A percentile compares a stretch with the other conserved stretches of the same genome.
Evolutionary conservation across 2,888 invertebrate genomes (phyloP).

Genomic region (Oxycera nigricornis): DNA sequence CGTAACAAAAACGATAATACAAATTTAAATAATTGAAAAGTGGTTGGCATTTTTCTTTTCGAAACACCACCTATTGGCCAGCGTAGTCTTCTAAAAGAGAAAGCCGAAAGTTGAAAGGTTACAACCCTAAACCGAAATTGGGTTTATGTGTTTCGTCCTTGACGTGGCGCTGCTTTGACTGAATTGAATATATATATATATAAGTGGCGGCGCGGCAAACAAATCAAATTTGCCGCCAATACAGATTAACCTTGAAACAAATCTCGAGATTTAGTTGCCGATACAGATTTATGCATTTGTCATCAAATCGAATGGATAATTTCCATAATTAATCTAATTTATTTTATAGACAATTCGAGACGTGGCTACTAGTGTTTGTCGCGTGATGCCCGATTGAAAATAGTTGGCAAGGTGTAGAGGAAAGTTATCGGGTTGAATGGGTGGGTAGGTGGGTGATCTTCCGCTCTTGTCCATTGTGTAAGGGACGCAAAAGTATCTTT

Average conservation of each 20-base stretch:
- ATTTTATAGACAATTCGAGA: background rate
- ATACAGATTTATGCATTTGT: background rate
- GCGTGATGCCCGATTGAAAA: background rate
- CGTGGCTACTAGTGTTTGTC: background rate
- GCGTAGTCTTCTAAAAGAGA: slow-evolving; percentile 18
- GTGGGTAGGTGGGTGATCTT: too few relatives aligned
- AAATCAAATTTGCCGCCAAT: background rate
- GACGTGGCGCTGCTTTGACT: background rate
- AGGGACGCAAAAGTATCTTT: too few relatives aligned
- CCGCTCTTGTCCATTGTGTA: too few relatives aligned
- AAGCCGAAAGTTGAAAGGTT: slow-evolving; percentile 34
- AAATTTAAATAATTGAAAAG: background rate
- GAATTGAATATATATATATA: too few relatives aligned
- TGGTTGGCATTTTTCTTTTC: background rate
- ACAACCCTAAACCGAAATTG: slow-evolving; percentile 22
- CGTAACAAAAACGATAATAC: background rate
- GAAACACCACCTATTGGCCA: background rate
- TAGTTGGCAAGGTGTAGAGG: too few relatives aligned
- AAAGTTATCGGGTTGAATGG: too few relatives aligned
- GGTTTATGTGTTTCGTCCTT: slow-evolving; percentile 4
- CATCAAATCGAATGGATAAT: background rate
- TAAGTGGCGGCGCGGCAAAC: too few relatives aligned
- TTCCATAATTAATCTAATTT: background rate
- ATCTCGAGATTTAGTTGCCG: background rate
- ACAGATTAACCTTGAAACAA: slow-evolving; percentile 9